A percentile compares a stretch with the other conserved stretches of the same genome.
phyloP scores from a whole-genome alignment of 2,888 invertebrate species.

The Harmothoe impar region DNA sequence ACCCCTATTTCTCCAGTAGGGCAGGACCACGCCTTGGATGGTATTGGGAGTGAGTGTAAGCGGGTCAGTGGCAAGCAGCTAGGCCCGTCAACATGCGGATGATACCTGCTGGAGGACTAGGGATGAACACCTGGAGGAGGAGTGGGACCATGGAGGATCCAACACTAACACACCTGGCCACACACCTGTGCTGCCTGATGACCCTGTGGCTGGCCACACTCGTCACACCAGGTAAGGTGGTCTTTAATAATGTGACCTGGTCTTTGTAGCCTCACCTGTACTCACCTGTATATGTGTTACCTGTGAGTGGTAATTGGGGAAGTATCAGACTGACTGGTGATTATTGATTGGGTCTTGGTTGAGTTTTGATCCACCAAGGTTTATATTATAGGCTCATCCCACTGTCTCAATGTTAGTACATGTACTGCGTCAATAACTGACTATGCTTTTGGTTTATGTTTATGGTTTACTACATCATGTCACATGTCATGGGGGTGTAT shows the following conservation, averaged over 20 bases:
- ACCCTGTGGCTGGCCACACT: not conserved
- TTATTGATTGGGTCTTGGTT: no score
- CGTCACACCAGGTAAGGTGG: conserved; percentile 17
- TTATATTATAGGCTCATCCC: no score
- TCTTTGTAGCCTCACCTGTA: not conserved
- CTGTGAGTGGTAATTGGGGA: not conserved
- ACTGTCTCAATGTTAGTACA: no score
- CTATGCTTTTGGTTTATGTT: no score
- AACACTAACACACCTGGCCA: not conserved
- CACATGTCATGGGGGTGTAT: no score
- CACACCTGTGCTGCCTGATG: not conserved
- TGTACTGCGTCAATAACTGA: no score
- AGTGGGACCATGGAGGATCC: not conserved
- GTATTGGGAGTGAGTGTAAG: not conserved
- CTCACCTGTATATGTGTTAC: not conserved
- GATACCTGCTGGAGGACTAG: not conserved
- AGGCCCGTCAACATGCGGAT: conserved; percentile 29
- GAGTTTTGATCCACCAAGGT: no score
- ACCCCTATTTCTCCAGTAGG: no score
- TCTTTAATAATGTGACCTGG: not conserved
- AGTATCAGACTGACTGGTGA: no score
- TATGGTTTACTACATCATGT: no score
- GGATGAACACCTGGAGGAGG: not conserved
- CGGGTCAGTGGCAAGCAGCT: not conserved
- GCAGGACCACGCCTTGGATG: not conserved